phyloP scores from a whole-genome alignment of 2,113 vertebrate genomes.

The Recurvirostra avosetta region DNA sequence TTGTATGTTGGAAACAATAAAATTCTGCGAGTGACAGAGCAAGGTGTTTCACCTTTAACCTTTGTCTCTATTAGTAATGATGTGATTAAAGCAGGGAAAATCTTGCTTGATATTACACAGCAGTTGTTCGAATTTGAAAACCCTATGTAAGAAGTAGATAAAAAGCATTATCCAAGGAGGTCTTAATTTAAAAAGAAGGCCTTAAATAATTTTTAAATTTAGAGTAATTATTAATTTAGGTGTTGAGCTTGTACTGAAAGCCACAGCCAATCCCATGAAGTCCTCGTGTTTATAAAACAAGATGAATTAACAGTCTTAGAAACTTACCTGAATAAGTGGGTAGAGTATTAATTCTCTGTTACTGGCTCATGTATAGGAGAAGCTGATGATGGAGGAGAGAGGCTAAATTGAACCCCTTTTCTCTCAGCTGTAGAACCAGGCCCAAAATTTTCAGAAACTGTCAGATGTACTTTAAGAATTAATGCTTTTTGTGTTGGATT shows the following conservation, averaged over 20 bases:
- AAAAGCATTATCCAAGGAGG: not conserved
- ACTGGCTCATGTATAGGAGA: not conserved
- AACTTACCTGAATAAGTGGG: not conserved
- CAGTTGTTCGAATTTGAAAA: not conserved
- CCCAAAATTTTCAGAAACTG: not conserved
- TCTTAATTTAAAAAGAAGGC: not conserved
- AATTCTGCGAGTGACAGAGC: not conserved
- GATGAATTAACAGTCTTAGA: not conserved
- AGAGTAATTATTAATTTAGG: not conserved
- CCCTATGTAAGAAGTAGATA: not conserved
- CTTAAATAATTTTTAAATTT: not conserved
- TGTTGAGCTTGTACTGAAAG: not conserved
- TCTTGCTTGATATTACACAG: not conserved
- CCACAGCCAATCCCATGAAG: not conserved
- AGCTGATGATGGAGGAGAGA: not conserved
- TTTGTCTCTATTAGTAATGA: not conserved
- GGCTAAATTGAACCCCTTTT: not conserved
- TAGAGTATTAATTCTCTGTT: not conserved
- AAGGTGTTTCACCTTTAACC: not conserved
- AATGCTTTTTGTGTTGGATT: not conserved
- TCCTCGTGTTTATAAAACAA: fast-evolving
- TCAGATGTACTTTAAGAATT: not conserved
- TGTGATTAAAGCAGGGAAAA: not conserved
- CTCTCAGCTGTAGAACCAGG: not conserved
- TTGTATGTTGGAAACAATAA: not conserved